Conservation (phyloP, 2,888 invertebrate species). For the Liopterus haemorrhoidalis region DNA sequence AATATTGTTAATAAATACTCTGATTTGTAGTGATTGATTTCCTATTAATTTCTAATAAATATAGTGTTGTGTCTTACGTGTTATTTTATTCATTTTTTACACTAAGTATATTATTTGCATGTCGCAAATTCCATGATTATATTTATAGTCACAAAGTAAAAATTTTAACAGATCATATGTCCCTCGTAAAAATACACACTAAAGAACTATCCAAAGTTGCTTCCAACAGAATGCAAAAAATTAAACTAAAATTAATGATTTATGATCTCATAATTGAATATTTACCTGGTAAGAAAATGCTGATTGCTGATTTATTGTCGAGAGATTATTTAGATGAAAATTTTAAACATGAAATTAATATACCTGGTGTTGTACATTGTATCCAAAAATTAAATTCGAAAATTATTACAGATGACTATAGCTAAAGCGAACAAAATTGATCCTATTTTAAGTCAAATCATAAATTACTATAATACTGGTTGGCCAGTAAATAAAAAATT, state of each 20-base stretch:
- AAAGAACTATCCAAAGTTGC: conserved; percentile 15
- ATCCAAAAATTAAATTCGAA: not conserved
- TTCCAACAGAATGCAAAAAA: conserved; percentile 17
- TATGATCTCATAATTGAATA: conserved; percentile 21
- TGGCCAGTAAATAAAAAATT: conserved; percentile 4
- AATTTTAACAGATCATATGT: conserved; percentile 20
- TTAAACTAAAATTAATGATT: conserved; percentile 17
- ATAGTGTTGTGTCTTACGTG: too few relatives aligned
- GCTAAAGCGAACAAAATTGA: conserved; percentile 9
- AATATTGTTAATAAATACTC: too few relatives aligned
- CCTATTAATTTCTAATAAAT: too few relatives aligned
- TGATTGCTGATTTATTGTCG: conserved; percentile 15
- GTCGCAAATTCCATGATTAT: conserved; percentile 19
- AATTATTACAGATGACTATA: conserved; percentile 12
- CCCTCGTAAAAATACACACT: conserved; percentile 12
- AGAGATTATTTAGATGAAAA: conserved; percentile 7
- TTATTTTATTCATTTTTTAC: too few relatives aligned
- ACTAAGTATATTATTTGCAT: conserved; percentile 12
- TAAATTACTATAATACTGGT: conserved; percentile 1
- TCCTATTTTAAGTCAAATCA: not conserved
- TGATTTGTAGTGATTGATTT: too few relatives aligned
- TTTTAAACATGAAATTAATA: not conserved
- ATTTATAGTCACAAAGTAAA: conserved; percentile 14
- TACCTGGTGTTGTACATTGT: not conserved
- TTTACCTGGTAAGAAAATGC: conserved; percentile 17